A percentile compares a stretch with the other conserved stretches of the same genome.
These are phyloP conservation scores for Sabellastarte sp. DNA, from an alignment of 2,888 invertebrate genomes.

Conservation along the genomic window DNA sequence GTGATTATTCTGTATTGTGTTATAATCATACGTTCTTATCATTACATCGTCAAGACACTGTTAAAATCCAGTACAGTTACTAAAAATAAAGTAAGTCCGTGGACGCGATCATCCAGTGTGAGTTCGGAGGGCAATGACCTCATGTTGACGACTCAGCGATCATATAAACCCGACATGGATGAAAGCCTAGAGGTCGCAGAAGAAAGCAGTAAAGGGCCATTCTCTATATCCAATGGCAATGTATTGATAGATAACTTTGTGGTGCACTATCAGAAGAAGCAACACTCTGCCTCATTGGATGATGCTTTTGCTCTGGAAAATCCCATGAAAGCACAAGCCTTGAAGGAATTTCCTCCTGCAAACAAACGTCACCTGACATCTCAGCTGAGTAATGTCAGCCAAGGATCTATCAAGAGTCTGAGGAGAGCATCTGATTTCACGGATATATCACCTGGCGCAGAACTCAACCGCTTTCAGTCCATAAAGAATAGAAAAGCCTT, in stretches of 20 bases:
- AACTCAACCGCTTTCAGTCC: slow-evolving; percentile 42
- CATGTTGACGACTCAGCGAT: slow-evolving; percentile 5
- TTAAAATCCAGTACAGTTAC: slow-evolving; percentile 32
- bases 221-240: slow-evolving; percentile 27
- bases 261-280: slow-evolving; percentile 44
- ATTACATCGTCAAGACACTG: slow-evolving; percentile 35
- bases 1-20: slow-evolving; percentile 9
- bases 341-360: not conserved
- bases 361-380: slow-evolving; percentile 31
- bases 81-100: slow-evolving; percentile 39
- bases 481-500: slow-evolving; percentile 39
- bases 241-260: slow-evolving; percentile 31
- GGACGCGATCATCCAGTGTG: slow-evolving; percentile 30
- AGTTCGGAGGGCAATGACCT: slow-evolving; percentile 33
- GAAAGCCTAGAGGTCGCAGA: too few species aligned
- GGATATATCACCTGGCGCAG: slow-evolving; percentile 47
- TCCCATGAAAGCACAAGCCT: slow-evolving; percentile 31
- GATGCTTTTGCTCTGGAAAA: slow-evolving; percentile 44
- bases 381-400: slow-evolving; percentile 35
- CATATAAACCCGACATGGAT: slow-evolving; percentile 15
- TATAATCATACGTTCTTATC: slow-evolving; percentile 38
- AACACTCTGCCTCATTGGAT: slow-evolving; percentile 35
- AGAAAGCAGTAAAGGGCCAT: slow-evolving; percentile 10
- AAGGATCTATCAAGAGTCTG: slow-evolving; percentile 14
- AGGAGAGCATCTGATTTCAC: slow-evolving; percentile 37